Percentiles rank a stretch among this genome's conserved stretches.
These are phyloP conservation scores for Rhipidura dahli DNA, from an alignment of 2,113 vertebrate genomes.

Conservation along the genomic window DNA sequence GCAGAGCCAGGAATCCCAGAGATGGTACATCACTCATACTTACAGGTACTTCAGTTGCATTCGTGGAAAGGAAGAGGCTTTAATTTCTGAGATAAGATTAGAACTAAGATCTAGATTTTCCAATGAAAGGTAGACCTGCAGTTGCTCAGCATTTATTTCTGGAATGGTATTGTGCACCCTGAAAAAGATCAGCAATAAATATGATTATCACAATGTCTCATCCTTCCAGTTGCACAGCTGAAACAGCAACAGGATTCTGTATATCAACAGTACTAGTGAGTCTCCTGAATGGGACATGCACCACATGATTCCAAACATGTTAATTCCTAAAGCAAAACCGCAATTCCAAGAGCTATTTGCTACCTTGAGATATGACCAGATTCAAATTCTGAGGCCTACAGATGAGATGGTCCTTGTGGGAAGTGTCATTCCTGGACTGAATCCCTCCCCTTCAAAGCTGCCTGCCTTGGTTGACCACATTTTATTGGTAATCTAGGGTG, in stretches of 20 bases:
- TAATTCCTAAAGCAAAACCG: neutral
- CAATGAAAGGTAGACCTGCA: conserved; percentile 77
- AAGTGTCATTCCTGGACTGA: neutral
- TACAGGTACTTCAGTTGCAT: conserved; percentile 84
- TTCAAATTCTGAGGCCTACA: neutral
- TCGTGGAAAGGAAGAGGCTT: conserved; percentile 77
- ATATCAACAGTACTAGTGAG: neutral
- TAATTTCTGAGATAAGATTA: conserved; percentile 82
- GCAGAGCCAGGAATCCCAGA: neutral
- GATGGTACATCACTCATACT: conserved; percentile 37
- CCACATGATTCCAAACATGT: neutral
- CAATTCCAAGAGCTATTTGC: neutral
- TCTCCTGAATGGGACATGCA: neutral
- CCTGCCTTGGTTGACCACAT: neutral
- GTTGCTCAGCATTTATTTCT: conserved; percentile 75
- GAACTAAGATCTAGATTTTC: conserved; percentile 84
- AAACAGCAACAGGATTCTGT: neutral
- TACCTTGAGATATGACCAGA: neutral
- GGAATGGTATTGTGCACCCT: conserved; percentile 81
- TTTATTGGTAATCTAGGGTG: neutral
- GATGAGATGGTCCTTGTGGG: neutral
- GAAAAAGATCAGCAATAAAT: conserved; percentile 30
- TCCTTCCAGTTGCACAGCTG: neutral
- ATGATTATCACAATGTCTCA: neutral
- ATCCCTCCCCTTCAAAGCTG: neutral